These are phyloP conservation scores for Sebastes trivittatus DNA, from an alignment of 2,797 vertebrate species.

Conservation along the genomic window DNA sequence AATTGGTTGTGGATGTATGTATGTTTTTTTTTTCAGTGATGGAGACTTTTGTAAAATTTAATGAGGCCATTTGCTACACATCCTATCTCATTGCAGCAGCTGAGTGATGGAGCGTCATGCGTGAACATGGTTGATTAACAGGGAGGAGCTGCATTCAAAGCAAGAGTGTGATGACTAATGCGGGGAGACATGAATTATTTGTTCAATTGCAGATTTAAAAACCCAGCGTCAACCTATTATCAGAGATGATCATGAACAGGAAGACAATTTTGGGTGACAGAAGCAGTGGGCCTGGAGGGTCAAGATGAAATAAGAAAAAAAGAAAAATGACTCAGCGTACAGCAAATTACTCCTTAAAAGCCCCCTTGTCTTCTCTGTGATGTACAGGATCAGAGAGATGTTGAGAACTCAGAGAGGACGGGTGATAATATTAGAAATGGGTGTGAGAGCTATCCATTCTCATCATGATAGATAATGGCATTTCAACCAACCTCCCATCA, in stretches of 20 bases:
- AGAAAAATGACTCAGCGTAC: conserved; percentile 19
- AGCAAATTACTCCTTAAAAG: conserved; percentile 74
- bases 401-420: conserved; percentile 42
- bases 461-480: conserved; percentile 53
- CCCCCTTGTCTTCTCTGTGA: conserved; percentile 58
- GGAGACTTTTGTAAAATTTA: conserved; percentile 58
- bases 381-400: conserved; percentile 56
- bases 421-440: conserved; percentile 57
- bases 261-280: conserved; percentile 45
- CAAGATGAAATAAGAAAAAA: conserved; percentile 33
- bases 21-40: conserved; percentile 39
- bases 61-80: conserved; percentile 67
- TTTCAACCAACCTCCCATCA: conserved; percentile 53
- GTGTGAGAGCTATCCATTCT: conserved; percentile 59
- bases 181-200: conserved; percentile 61
- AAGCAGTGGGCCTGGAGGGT: conserved; percentile 32
- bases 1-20: conserved; percentile 56
- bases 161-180: conserved; percentile 65
- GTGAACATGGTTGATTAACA: conserved; percentile 68
- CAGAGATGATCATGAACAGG: conserved; percentile 50
- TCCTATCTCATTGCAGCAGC: conserved; percentile 51
- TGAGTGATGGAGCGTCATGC: conserved; percentile 66
- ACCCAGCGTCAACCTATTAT: conserved; percentile 39
- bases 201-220: conserved; percentile 66
- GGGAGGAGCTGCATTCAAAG: conserved; percentile 58